Base-by-base conservation (phyloP, 2,888 invertebrate species). In the Lasius fuliginosus region DNA sequence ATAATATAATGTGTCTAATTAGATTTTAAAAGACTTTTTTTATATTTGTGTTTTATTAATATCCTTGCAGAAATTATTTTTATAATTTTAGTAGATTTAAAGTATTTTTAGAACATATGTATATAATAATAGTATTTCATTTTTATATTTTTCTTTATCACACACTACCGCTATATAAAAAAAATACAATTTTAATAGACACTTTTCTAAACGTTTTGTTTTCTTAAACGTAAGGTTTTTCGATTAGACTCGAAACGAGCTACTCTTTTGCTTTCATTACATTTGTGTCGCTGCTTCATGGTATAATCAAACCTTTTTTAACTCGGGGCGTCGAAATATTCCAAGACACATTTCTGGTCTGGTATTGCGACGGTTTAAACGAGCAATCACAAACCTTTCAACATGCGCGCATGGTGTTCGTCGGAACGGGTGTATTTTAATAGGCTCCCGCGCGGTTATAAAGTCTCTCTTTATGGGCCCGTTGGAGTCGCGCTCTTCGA, bases 391-490 rank as follows among this genome's bases (percentile, higher is more conserved):
- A 56, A 68, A 40, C 15, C 53, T 68, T 56, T 58, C 42, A 27
- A 77, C 53, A 23, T 27, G 53, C 68, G 30, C 27, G 1, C 46
- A 30, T 30, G 30, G 12, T 3, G 12, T 56, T 56, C 27, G 27
- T 53, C n/a, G 68, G 9, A 15, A 75, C 8, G 40, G n/a, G 11
- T 77, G 53, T 56, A 68, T 77, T 68, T 68, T 77, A 76, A 40
- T 68, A n/a, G 30, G n/a, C 30, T 30, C 27, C 40, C 27, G 53
- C 53, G 40, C 53, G 56, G 68, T 68, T 68, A 67, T 77, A 56
- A 77, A 77, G n/a, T 77, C 30, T 65, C 68, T 56, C 68, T 77
- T 77, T 77, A 42, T 68, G 40, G 30, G 12, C n/a, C n/a, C 30
- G 15, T 30, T 27, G 56, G 56, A 53, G n/a, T 15, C n/a, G 15